phyloP scores from a whole-genome alignment of 2,797 vertebrate species.

The Mus caroli region DNA sequence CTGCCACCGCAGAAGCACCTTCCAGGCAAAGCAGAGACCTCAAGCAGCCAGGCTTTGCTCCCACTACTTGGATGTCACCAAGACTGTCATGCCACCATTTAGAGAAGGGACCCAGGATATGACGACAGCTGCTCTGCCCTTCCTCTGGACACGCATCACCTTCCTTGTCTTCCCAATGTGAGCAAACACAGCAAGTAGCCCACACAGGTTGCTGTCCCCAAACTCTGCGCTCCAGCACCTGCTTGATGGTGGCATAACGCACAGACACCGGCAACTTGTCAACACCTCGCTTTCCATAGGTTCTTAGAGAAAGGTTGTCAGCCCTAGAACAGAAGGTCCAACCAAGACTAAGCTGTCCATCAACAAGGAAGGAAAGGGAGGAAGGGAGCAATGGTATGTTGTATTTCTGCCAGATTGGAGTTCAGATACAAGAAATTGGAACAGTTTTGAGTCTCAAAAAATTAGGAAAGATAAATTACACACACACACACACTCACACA shows the following conservation, averaged over 20 bases:
- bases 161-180: fast-evolving
- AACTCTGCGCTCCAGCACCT: fast-evolving
- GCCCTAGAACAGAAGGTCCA: background rate
- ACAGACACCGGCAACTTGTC: background rate
- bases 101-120: background rate
- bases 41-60: background rate
- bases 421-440: background rate
- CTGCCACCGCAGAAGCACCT: slow-evolving; percentile 9
- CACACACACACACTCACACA: background rate
- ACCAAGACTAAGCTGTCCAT: fast-evolving
- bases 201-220: too few species aligned
- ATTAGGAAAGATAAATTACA: background rate
- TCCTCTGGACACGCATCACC: fast-evolving
- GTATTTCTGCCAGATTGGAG: background rate
- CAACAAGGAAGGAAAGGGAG: background rate
- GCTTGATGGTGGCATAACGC: fast-evolving
- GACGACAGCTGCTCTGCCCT: fast-evolving
- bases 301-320: background rate
- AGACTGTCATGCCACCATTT: background rate
- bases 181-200: background rate
- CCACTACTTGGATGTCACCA: fast-evolving
- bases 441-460: background rate
- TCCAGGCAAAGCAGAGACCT: background rate
- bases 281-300: fast-evolving
- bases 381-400: fast-evolving